These are phyloP conservation scores for Cephus pulcher DNA, from an alignment of 2,888 invertebrate genomes.

Conservation along the genomic window DNA sequence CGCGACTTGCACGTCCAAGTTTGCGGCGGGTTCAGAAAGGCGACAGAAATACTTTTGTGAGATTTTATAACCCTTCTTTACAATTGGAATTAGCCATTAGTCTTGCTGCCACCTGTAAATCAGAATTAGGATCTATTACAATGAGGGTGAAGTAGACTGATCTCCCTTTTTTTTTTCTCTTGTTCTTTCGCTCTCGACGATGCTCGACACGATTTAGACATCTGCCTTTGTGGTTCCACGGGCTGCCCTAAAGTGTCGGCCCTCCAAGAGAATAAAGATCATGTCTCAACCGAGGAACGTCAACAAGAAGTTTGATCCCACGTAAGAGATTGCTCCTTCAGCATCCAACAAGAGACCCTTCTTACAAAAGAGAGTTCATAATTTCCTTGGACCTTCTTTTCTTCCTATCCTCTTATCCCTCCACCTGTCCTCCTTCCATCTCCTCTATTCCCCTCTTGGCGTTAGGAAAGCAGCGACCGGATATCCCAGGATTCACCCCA, in stretches of 20 bases:
- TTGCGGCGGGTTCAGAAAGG: slow-evolving; percentile 40
- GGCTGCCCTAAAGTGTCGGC: slow-evolving; percentile 42
- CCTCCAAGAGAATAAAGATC: slow-evolving; percentile 49
- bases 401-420: slow-evolving; percentile 7
- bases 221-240: slow-evolving; percentile 27
- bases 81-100: background rate
- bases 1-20: slow-evolving; percentile 46
- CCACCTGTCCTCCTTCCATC: slow-evolving; percentile 3
- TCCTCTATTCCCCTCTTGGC: slow-evolving; percentile 14
- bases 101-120: background rate
- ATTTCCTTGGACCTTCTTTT: slow-evolving; percentile 3
- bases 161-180: background rate
- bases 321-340: slow-evolving; percentile 36
- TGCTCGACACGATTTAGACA: slow-evolving; percentile 6
- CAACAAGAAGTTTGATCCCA: slow-evolving; percentile 44
- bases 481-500: slow-evolving; percentile 37
- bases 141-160: background rate
- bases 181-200: background rate
- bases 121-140: background rate
- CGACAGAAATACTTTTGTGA: slow-evolving; percentile 14
- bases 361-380: slow-evolving; percentile 6
- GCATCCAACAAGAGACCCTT: background rate
- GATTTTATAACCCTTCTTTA: background rate
- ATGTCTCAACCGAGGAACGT: slow-evolving; percentile 48
- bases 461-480: slow-evolving; percentile 33